These are phyloP conservation scores for Armadillidium nasatum DNA, from an alignment of 1,140 invertebrate genomes.

Conservation along the genomic window DNA sequence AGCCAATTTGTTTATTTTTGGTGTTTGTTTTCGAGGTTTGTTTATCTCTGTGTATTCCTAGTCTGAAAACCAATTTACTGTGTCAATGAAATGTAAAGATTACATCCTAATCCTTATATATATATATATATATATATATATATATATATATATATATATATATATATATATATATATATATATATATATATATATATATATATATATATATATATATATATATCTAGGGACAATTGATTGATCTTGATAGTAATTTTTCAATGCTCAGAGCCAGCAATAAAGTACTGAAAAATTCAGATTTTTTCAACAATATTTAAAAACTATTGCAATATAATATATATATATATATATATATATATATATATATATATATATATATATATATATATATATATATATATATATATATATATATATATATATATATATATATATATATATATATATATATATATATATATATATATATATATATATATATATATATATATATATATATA, in stretches of 20 bases:
- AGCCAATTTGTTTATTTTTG: background rate
- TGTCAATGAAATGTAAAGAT: background rate
- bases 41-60: background rate
- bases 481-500: background rate
- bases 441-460: background rate
- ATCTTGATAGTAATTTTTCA: too few relatives aligned
- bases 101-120: too few relatives aligned
- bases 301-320: background rate
- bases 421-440: background rate
- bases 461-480: background rate
- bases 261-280: too few relatives aligned
- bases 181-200: too few relatives aligned
- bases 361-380: conserved; percentile 15
- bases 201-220: too few relatives aligned
- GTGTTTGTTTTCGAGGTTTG: background rate
- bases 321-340: conserved; percentile 5
- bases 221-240: too few relatives aligned
- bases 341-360: conserved; percentile 15
- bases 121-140: too few relatives aligned
- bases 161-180: too few relatives aligned
- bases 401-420: background rate
- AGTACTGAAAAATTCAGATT: too few relatives aligned
- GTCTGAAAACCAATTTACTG: background rate
- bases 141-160: too few relatives aligned
- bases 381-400: background rate